These are phyloP conservation scores for Tipula helvola DNA, from an alignment of 2,888 invertebrate genomes.

Conservation along the genomic window DNA sequence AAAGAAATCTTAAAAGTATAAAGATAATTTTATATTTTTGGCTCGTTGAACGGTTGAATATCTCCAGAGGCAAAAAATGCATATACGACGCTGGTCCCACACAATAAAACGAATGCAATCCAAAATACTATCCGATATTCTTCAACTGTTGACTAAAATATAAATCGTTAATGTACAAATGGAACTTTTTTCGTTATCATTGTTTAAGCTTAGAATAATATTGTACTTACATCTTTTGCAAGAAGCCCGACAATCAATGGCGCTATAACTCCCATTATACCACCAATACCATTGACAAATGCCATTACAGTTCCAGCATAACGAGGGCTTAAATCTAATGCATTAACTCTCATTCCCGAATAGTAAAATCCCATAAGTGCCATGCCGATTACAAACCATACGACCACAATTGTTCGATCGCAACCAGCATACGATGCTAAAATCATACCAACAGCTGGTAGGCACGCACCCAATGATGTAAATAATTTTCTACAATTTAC, in stretches of 20 bases:
- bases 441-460: background rate
- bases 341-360: background rate
- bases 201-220: too few relatives aligned
- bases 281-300: background rate
- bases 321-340: background rate
- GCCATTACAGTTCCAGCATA: background rate
- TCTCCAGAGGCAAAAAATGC: background rate
- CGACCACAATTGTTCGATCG: background rate
- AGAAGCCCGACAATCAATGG: background rate
- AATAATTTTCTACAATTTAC: background rate
- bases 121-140: background rate
- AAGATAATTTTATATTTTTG: too few relatives aligned
- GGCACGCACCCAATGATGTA: background rate
- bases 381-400: background rate
- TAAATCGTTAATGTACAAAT: background rate
- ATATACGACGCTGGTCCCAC: background rate
- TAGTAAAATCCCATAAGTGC: background rate
- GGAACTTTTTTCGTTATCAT: background rate
- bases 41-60: background rate
- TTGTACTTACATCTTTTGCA: too few relatives aligned
- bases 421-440: background rate
- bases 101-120: background rate
- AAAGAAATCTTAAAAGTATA: too few relatives aligned
- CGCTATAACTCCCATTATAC: background rate
- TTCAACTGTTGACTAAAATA: background rate